phyloP scores from a whole-genome alignment of 1,140 invertebrate species.

The Ceratina japonica region DNA sequence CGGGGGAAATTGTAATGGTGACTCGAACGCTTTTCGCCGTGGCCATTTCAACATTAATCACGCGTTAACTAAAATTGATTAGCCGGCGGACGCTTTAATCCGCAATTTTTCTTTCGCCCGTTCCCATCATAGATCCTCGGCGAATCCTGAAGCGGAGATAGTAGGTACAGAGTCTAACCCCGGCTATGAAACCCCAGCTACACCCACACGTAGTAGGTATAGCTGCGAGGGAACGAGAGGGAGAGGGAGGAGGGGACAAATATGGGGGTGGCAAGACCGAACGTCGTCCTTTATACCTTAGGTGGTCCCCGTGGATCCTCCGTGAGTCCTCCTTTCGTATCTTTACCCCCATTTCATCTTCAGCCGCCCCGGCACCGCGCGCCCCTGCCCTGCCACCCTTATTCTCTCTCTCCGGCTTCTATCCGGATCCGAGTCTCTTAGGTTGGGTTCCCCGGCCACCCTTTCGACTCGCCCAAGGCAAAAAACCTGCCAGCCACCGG shows the following conservation, averaged over 20 bases:
- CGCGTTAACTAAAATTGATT: slow-evolving; percentile 24
- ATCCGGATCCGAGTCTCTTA: slow-evolving; percentile 73
- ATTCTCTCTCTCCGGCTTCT: slow-evolving; percentile 70
- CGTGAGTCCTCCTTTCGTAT: slow-evolving; percentile 75
- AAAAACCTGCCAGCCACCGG: slow-evolving; percentile 69
- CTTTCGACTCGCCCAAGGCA: slow-evolving; percentile 70
- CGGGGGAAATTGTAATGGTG: too few species aligned
- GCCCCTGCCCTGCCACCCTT: slow-evolving; percentile 65
- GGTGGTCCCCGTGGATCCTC: slow-evolving; percentile 75
- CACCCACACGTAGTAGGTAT: too few species aligned
- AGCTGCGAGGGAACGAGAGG: background rate
- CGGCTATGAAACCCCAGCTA: slow-evolving; percentile 11
- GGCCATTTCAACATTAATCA: slow-evolving; percentile 19
- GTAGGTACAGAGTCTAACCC: background rate
- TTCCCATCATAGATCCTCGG: slow-evolving; percentile 33
- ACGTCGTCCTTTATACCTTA: slow-evolving; percentile 76
- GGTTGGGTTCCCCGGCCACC: slow-evolving; percentile 65
- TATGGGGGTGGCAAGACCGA: slow-evolving; percentile 65
- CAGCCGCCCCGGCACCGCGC: slow-evolving; percentile 52
- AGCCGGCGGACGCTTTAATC: slow-evolving; percentile 26
- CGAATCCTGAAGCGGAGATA: background rate
- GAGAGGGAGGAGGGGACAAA: slow-evolving; percentile 59
- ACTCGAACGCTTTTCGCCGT: background rate
- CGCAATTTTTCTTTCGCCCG: slow-evolving; percentile 34
- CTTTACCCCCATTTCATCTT: slow-evolving; percentile 66